These are phyloP conservation scores for Gallinago jamesoni DNA, from an alignment of 2,113 vertebrate genomes.

Conservation along the genomic window DNA sequence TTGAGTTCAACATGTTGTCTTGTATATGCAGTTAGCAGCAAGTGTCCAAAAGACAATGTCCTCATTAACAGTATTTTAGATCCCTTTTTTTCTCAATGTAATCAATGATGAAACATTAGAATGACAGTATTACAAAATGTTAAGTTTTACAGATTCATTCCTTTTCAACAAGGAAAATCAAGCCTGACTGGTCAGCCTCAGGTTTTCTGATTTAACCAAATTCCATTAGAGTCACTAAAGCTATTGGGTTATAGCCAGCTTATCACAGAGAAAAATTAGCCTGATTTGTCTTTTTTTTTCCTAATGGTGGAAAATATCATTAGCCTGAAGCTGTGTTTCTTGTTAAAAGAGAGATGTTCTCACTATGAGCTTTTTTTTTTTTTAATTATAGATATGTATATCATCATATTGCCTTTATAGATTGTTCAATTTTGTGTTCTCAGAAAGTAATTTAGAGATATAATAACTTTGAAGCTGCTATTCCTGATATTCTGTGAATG, in stretches of 20 bases:
- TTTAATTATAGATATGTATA: not conserved
- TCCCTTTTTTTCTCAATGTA: not conserved
- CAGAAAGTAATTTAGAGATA: not conserved
- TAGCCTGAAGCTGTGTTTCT: not conserved
- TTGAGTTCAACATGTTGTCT: not conserved
- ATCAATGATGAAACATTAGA: not conserved
- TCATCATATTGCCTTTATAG: not conserved
- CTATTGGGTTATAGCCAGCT: not conserved
- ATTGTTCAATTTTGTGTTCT: not conserved
- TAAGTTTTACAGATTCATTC: not conserved
- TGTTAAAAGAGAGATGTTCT: not conserved
- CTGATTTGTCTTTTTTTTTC: not conserved
- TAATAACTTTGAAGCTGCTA: not conserved
- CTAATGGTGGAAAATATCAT: not conserved
- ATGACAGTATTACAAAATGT: not conserved
- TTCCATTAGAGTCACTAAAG: not conserved
- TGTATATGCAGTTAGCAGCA: not conserved
- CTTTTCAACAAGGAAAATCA: not conserved
- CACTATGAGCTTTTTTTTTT: not conserved
- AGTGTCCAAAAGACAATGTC: not conserved
- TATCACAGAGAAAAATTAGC: not conserved
- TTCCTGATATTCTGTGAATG: not conserved
- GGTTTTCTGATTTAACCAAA: not conserved
- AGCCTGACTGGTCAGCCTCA: not conserved
- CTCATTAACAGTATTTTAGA: not conserved